phyloP scores from a whole-genome alignment of 1,140 invertebrate species.

The Anoplolepis gracilipes region DNA sequence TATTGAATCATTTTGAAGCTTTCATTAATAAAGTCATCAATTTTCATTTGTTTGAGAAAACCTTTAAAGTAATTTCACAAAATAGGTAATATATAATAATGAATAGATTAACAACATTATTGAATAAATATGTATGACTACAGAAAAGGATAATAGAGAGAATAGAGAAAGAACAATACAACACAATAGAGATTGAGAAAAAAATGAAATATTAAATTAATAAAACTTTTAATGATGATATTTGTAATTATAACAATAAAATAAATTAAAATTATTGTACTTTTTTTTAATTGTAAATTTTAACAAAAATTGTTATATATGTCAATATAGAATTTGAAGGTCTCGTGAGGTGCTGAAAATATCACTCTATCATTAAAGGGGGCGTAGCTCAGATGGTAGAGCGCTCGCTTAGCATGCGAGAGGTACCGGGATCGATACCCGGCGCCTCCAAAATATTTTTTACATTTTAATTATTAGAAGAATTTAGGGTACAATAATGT shows the following conservation, averaged over 20 bases:
- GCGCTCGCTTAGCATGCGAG: conserved; percentile 95
- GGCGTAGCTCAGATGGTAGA: conserved; percentile 95
- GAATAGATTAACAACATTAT: not conserved
- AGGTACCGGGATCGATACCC: conserved; percentile 94
- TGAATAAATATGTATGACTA: not conserved
- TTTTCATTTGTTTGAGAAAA: not conserved
- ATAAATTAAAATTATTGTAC: not conserved
- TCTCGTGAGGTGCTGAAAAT: not conserved
- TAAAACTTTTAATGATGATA: not conserved
- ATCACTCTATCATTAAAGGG: conserved; percentile 71
- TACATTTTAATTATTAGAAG: not conserved
- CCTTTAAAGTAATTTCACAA: not conserved
- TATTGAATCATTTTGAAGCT: no score
- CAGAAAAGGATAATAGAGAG: no score
- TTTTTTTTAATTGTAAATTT: not conserved
- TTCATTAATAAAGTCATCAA: not conserved
- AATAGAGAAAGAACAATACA: no score
- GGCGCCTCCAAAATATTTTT: conserved; percentile 88
- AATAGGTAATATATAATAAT: not conserved
- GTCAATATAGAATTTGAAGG: not conserved
- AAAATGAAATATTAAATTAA: conserved; percentile 6
- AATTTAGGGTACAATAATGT: not conserved
- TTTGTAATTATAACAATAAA: not conserved
- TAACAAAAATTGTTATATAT: not conserved
- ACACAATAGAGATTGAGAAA: not conserved